These are phyloP conservation scores for Uria lomvia DNA, from an alignment of 2,113 vertebrate genomes.

Conservation along the genomic window DNA sequence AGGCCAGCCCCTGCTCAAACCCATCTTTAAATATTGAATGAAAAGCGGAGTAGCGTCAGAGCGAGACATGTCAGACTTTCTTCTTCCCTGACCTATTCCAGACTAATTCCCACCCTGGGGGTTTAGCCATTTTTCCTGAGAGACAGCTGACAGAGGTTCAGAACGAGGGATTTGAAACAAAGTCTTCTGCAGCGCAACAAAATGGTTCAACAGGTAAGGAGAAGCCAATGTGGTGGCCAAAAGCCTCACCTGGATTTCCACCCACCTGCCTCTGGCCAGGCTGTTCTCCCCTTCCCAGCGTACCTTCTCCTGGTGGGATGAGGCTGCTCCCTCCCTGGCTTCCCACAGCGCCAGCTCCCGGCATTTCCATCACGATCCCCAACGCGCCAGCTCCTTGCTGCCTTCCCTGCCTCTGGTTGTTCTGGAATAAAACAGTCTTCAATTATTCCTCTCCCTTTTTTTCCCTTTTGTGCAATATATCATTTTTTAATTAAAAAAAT, in stretches of 20 bases:
- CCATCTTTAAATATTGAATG: not conserved
- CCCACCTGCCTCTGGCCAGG: not conserved
- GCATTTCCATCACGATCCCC: not conserved
- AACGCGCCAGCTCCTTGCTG: rapidly evolving
- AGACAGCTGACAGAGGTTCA: not conserved
- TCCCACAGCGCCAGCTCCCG: not conserved
- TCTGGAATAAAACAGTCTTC: conserved; percentile 48
- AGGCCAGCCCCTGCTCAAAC: not conserved
- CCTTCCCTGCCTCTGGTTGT: conserved; percentile 14
- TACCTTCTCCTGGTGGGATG: not conserved
- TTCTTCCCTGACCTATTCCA: conserved; percentile 7
- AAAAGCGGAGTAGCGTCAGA: not conserved
- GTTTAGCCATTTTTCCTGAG: not conserved
- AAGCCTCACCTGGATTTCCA: not conserved
- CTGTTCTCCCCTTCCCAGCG: not conserved
- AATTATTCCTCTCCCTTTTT: conserved; percentile 55
- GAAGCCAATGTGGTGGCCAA: not conserved
- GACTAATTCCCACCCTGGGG: not conserved
- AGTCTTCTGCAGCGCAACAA: not conserved
- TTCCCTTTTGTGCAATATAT: conserved; percentile 14
- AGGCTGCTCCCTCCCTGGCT: not conserved
- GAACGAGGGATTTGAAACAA: not conserved
- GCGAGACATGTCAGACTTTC: not conserved
- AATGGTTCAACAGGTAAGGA: not conserved
- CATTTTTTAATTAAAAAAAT: conserved; percentile 78